Evolutionary conservation across 1,140 invertebrate species (phyloP), one percentile per base, ranked within the genome.

Genomic region (Drosophila miranda): DNA sequence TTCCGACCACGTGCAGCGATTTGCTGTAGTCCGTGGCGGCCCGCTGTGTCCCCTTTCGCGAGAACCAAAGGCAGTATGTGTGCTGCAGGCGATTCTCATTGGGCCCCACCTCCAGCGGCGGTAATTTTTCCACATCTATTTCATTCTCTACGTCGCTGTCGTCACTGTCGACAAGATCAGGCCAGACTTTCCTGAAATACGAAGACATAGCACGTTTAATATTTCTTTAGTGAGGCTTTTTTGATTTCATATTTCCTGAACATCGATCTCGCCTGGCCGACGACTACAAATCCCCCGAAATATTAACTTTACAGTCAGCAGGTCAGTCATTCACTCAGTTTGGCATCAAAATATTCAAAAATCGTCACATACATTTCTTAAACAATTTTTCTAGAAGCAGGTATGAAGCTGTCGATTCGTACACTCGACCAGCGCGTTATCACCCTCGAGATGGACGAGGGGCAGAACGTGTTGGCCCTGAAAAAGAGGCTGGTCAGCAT

Each of bases 21-120:
- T 91, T 91, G 46, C 90, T 90, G 63, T 91, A 91, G 57, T 91
- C 90, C 48, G 71, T 73, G 44, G 86, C 83, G 19, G 89, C 87
- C 30, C 89, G 75, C 44, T 90, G 87, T 62, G 86, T 87, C 6
- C 90, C 90, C 59, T 91, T 91, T 14, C 89, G 74, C n/a, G 89
- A 89, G 89, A 95, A 97, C 95, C 96, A 97, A 48, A 97, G 92
- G 57, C 94, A 94, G 91, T 97, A 97, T 62, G 94, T 94, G 92
- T 95, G 96, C 90, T 97, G 95, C 70, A 97, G 92, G 84, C 94
- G 94, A 80, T 97, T 95, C 88, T 97, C 95, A 50, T 93, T 93
- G 62, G 93, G 92, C 67, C 90, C 93, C 72, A 95, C 93, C 90
- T 93, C 93, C 89, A 95, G 86, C 50, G 93, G 92, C 72, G 90